phyloP scores from a whole-genome alignment of 2,113 vertebrate genomes.

The Gallinago paraguaiae region DNA sequence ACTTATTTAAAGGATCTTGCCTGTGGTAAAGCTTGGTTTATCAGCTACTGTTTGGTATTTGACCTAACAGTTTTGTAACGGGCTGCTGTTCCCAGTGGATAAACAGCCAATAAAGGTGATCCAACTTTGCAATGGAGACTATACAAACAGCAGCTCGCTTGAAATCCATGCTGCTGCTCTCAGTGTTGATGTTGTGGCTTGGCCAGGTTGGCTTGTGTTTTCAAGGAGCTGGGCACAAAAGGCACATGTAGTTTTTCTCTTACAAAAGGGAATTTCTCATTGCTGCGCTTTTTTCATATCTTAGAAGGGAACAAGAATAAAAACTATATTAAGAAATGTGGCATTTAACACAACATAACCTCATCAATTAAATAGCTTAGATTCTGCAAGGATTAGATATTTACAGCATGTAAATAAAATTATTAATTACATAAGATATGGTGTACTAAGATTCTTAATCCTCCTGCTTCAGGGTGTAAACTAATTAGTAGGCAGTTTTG shows the following conservation, averaged over 20 bases:
- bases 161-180: rapidly evolving
- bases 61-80: neutral
- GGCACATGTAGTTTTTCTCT: neutral
- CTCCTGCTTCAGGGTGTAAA: neutral
- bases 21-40: neutral
- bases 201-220: neutral
- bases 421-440: neutral
- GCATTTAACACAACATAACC: neutral
- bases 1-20: neutral
- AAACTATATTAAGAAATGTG: neutral
- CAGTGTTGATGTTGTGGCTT: neutral
- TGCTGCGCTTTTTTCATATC: neutral
- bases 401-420: neutral
- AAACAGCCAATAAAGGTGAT: neutral
- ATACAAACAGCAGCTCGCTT: neutral
- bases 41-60: neutral
- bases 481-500: neutral
- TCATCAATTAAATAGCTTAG: neutral
- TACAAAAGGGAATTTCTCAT: neutral
- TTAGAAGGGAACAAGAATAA: neutral
- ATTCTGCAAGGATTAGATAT: neutral
- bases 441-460: conserved; percentile 3
- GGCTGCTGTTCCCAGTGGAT: neutral
- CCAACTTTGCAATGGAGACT: neutral
- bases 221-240: neutral